A percentile compares a stretch with the other conserved stretches of the same genome.
Evolutionary conservation across 2,113 vertebrate species (phyloP).

Genomic region (Orthonyx spaldingii): DNA sequence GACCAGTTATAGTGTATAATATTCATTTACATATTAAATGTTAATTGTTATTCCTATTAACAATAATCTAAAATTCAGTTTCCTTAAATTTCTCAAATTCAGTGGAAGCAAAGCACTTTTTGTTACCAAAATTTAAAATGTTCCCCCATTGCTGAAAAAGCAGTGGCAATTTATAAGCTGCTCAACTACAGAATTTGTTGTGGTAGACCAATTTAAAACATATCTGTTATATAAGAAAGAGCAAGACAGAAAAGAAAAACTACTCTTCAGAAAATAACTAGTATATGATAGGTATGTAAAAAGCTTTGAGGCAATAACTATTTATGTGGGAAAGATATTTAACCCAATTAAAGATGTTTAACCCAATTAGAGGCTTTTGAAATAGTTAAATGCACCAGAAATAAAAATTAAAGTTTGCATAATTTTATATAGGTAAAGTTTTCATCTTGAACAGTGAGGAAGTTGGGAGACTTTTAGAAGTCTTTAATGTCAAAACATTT

Average conservation of each 20-base stretch:
- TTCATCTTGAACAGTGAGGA: conserved; percentile 10
- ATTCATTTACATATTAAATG: background rate
- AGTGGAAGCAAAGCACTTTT: conserved; percentile 13
- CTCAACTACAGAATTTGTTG: conserved; percentile 42
- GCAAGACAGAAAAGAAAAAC: conserved; percentile 48
- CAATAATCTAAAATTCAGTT: background rate
- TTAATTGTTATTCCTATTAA: background rate
- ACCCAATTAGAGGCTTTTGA: conserved; percentile 42
- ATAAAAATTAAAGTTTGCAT: conserved; percentile 21
- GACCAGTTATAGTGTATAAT: background rate
- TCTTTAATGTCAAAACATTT: background rate
- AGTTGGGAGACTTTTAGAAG: background rate
- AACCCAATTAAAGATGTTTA: conserved; percentile 14
- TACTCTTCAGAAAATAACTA: conserved; percentile 39
- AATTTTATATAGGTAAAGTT: conserved; percentile 29
- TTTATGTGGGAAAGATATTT: conserved; percentile 58
- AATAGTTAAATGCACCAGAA: conserved; percentile 51
- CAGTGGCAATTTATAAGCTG: conserved; percentile 10
- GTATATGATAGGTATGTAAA: conserved; percentile 41
- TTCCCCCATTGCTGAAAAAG: conserved; percentile 7
- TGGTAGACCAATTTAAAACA: conserved; percentile 54
- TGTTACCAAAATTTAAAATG: background rate
- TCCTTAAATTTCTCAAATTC: background rate
- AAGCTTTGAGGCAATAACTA: conserved; percentile 52
- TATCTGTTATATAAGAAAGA: background rate